Evolutionary conservation across 2,888 invertebrate genomes (phyloP), one percentile per base, ranked within the genome.

Genomic region (Lasioglossum pauxillum): DNA sequence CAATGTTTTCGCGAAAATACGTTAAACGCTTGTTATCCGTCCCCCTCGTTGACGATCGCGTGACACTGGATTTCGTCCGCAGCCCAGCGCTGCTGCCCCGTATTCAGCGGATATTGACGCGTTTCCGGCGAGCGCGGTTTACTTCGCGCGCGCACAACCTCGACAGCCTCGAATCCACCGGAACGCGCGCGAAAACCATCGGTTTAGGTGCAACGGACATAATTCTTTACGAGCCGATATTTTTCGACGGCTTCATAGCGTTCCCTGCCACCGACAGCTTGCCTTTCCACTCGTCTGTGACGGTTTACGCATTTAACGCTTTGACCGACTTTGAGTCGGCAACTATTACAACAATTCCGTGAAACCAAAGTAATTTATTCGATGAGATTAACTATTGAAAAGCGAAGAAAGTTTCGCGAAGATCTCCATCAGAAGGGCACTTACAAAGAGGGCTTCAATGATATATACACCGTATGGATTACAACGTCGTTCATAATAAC

Each of bases 1-100:
- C 78, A 60, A 64, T 84, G 83, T 84, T 84, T 83, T 64, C 84
- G 38, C 53, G 78, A 84, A 83, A 84, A 84, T 78, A 78, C 84
- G 83, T 78, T 84, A 84, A 84, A 83, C 84, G 84, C 71, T 44
- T 84, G 84, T 83, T 84, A 75, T 75, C 83, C 41, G 53, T 8
- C 38, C 78, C 75, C 75, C 27, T 78, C 31, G 64, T 41, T 49
- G 78, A 78, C 78, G 78, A 75, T 84, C 83, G 83, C 78, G 69
- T 71, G 78, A 78, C 83, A 75, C 53, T 3, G 23, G 78, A 71
- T 84, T 84, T 78, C 64, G 69, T 67, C 69, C 80, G 16, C 27
- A 19, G 64, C 72, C 38, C 19, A 53, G 1, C 57, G n/a, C 78
- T 38, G 57, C 78, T 46, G n/a, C 31, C 60, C 76, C 41, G 44